These are phyloP conservation scores for Pongo pygmaeus DNA, from an alignment of 2,113 vertebrate species.

Conservation along the genomic window DNA sequence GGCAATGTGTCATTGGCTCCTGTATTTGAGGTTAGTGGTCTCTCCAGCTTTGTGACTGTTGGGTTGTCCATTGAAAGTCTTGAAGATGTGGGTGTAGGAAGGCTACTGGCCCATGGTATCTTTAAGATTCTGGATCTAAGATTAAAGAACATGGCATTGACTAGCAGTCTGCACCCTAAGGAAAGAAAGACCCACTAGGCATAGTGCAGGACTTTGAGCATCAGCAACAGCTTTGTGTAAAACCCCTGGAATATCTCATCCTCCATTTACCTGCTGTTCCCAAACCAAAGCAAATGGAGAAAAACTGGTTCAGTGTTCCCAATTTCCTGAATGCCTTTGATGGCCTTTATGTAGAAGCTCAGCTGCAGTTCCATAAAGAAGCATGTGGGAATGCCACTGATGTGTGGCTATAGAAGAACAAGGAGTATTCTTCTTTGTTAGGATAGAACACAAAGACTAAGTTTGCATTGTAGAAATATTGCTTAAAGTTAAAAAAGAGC, in stretches of 20 bases:
- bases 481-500: background rate
- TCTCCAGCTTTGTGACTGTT: background rate
- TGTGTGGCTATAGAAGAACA: background rate
- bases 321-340: background rate
- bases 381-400: background rate
- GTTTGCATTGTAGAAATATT: background rate
- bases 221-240: background rate
- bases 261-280: background rate
- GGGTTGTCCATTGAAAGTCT: background rate
- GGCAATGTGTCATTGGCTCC: background rate
- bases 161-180: background rate
- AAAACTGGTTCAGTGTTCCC: background rate
- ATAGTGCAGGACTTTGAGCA: background rate
- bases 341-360: background rate
- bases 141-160: background rate
- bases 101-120: background rate
- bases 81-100: background rate
- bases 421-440: background rate
- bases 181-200: background rate
- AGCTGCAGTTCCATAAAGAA: background rate
- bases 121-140: background rate
- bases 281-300: background rate
- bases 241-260: background rate
- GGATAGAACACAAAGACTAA: background rate
- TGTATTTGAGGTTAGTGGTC: background rate